Base-by-base conservation (phyloP, 2,888 invertebrate genomes). In the Sarcophaga variegata region DNA sequence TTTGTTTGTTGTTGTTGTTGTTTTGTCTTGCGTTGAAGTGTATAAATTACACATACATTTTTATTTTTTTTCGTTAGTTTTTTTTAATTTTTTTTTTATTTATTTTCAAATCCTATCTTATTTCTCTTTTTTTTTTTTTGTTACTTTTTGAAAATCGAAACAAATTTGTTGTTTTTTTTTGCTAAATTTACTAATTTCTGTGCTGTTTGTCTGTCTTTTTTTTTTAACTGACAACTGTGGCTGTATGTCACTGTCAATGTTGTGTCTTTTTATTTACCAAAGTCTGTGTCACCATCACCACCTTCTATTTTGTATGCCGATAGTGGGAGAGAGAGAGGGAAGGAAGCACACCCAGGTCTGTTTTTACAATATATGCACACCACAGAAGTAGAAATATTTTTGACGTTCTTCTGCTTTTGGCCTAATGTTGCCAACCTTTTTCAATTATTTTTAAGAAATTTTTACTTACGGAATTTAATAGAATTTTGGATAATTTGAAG, bases 201-300 rank as follows among this genome's bases (percentile, higher is more conserved):
- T 71, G 54, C 5, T 20, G 47, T 79, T 75, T 45, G 79, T 75
- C 75, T 75, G 69, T 83, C 75, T 54, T 63, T 70, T 75, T 67
- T 72, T 47, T 4, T 17, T 66, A 47, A 59, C 27, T 8, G 11
- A 17, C n/a, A 67, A 54, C 12, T 54, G 54, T 17, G 54, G 17
- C 54, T 54, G 54, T 54, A 54, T 54, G 54, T 80, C 71, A 76
- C 10, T 62, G 54, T 17, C 78, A 83, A 54, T 54, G 54, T 17
- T 54, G 54, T 54, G 54, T 17, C 17, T 54, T 54, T 3, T 17
- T 54, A 54, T 54, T 54, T 54, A 17, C 54, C 54, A 54, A 54
- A 54, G 54, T 54, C 54, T 54, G 54, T 54, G 17, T 54, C 54
- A 54, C 54, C 54, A 17, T 14, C 49, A 49, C 2, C 49, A 54